Evolutionary conservation across 53 echinoderm and acorn worm species (phyloP), one percentile per base, ranked within the genome.

Genomic region (Apostichopus leukothele): DNA sequence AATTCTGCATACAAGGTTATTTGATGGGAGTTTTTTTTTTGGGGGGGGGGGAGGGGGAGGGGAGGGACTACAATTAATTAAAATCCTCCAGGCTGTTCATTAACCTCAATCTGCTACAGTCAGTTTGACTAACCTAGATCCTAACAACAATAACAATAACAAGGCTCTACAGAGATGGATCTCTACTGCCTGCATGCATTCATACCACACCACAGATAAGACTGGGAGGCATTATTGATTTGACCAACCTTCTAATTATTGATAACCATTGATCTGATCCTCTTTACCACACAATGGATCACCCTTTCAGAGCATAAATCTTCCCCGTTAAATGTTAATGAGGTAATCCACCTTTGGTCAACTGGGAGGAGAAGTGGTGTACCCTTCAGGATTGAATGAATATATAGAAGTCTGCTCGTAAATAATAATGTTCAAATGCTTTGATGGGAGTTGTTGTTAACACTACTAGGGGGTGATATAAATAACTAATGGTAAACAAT

Each of bases 241-340:
- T 51, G 53, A 63, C 63, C 39, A 52, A n/a, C 51, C 53, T 51
- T 52, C 78, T 78, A 78, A 78, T 78, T 78, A 78, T 78, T 78
- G 78, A 78, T 78, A 78, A 26, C 51, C 51, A 78, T 78, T 78
- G 78, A 78, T 78, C 39, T 78, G 78, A 52, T 78, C 78, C 53
- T 39, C 53, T 78, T 50, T 9, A 50, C 3, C 27, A 51, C 52
- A 78, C 52, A 78, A 78, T 78, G 51, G 78, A n/a, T 52, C 5
- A 50, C n/a, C 51, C 52, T 78, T 78, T 52, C 51, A 52, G 12
- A 11, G 18, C n/a, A 78, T 18, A 78, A 13, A 12, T 52, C 51
- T 39, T 7, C 10, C 51, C 78, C 51, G 78, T 78, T 78, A 78
- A 78, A 78, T 78, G 78, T 78, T 78, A 78, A 78, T 78, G 78